These are phyloP conservation scores for Girardinichthys multiradiatus DNA, from an alignment of 2,113 vertebrate species.

Conservation along the genomic window DNA sequence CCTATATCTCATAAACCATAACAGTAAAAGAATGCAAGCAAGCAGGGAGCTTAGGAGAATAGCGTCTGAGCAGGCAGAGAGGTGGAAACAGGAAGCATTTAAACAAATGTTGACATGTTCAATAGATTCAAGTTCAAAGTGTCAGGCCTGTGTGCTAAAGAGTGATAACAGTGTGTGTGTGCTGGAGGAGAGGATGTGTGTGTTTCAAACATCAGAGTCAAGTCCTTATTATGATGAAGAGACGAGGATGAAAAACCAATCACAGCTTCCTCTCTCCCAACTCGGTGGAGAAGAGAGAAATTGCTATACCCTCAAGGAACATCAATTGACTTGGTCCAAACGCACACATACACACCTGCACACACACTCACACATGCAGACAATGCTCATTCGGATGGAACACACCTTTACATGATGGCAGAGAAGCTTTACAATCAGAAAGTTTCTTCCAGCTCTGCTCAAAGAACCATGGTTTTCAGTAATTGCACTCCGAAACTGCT, in stretches of 20 bases:
- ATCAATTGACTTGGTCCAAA: constrained; percentile 41
- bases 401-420: constrained; percentile 21
- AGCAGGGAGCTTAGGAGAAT: no score
- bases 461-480: constrained; percentile 33
- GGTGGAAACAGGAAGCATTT: no score
- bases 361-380: constrained; percentile 3
- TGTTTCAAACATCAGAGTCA: constrained; percentile 25
- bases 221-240: constrained; percentile 64
- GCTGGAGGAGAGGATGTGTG: not conserved
- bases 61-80: no score
- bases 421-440: constrained; percentile 12
- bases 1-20: no score
- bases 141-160: constrained; percentile 10
- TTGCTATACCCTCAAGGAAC: constrained; percentile 53
- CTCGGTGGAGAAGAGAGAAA: constrained; percentile 33
- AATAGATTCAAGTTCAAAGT: no score
- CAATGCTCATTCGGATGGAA: constrained; percentile 21
- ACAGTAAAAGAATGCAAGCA: no score
- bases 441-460: constrained; percentile 4
- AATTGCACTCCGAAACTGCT: constrained; percentile 49
- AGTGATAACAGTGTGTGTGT: constrained; percentile 26
- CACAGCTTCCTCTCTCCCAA: constrained; percentile 55
- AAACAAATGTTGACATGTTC: no score
- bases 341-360: constrained; percentile 15
- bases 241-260: constrained; percentile 65